phyloP scores from a whole-genome alignment of 2,888 invertebrate genomes.

The Trachelus troglodyta region DNA sequence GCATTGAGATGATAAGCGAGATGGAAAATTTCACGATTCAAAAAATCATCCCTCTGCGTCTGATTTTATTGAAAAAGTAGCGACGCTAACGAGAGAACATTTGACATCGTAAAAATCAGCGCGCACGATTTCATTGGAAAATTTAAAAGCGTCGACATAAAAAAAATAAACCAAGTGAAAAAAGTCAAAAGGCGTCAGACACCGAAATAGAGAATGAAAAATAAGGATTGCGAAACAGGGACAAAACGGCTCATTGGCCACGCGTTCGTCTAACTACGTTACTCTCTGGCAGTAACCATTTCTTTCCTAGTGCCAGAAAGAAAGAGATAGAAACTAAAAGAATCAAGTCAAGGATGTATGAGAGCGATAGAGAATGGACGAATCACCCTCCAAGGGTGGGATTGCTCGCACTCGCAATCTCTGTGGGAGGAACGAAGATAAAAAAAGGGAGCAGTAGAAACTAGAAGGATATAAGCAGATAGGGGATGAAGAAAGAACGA shows the following conservation, averaged over 20 bases:
- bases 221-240: conserved; percentile 43
- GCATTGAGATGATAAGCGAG: no score
- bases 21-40: background rate
- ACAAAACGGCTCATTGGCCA: conserved; percentile 61
- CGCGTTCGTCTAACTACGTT: conserved; percentile 58
- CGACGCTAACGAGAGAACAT: background rate
- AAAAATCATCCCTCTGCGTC: background rate
- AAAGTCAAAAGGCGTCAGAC: background rate
- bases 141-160: background rate
- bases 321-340: background rate
- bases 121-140: background rate
- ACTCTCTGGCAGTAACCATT: conserved; percentile 51
- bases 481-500: background rate
- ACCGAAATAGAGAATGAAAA: conserved; percentile 38
- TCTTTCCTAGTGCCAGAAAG: conserved; percentile 29
- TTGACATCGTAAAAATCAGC: background rate
- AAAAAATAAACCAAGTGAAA: background rate
- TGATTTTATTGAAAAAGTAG: background rate
- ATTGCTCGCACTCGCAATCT: conserved; percentile 42
- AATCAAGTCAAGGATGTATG: background rate
- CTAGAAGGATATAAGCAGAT: background rate
- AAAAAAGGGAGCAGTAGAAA: conserved; percentile 15
- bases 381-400: conserved; percentile 23
- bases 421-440: conserved; percentile 18
- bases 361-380: background rate